These are phyloP conservation scores for Menura novaehollandiae DNA, from an alignment of 2,113 vertebrate genomes.

Conservation along the genomic window DNA sequence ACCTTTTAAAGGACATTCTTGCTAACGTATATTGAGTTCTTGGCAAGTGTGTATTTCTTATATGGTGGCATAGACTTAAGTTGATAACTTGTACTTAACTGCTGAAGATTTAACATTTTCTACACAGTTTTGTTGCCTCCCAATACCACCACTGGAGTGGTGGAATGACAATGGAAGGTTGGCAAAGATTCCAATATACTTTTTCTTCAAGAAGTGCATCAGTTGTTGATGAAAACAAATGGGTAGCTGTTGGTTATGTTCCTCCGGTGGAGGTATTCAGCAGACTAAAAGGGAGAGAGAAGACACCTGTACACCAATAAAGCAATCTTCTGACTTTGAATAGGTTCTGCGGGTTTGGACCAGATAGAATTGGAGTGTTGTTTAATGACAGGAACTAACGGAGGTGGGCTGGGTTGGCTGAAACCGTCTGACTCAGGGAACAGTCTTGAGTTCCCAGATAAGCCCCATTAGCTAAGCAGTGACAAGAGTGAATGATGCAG, in stretches of 20 bases:
- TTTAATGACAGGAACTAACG: not conserved
- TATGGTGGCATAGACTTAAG: not conserved
- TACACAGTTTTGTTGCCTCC: not conserved
- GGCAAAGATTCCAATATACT: not conserved
- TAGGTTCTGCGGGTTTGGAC: not conserved
- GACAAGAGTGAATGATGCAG: not conserved
- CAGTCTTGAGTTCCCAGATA: fast-evolving
- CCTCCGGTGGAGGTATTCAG: fast-evolving
- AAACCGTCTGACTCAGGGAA: not conserved
- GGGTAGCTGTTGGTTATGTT: not conserved
- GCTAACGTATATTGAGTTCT: not conserved
- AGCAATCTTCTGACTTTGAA: not conserved
- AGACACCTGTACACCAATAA: not conserved
- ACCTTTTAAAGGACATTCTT: not conserved
- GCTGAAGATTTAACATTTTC: not conserved
- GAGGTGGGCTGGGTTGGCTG: not conserved
- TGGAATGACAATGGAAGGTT: not conserved
- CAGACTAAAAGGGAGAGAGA: not conserved
- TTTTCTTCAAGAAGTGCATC: not conserved
- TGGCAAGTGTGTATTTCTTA: not conserved
- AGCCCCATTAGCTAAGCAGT: not conserved
- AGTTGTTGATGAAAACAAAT: not conserved
- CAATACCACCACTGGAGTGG: not conserved
- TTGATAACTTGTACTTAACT: not conserved
- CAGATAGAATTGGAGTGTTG: fast-evolving